Conservation (phyloP, 2,797 vertebrate genomes). For the Microctenopoma stevenorrisi region DNA sequence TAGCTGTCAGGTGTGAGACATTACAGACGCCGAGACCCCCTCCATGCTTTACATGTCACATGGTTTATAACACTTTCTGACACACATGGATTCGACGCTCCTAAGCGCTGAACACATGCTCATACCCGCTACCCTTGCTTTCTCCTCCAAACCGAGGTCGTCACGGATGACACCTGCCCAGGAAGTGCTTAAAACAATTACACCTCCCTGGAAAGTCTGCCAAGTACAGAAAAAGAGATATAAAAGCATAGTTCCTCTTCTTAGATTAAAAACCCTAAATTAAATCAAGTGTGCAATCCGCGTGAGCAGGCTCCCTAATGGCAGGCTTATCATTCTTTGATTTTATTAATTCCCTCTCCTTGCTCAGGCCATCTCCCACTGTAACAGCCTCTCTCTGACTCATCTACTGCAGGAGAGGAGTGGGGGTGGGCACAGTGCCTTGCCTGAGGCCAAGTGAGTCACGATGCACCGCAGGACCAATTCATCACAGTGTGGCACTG, state of each 20-base stretch:
- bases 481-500: slow-evolving; percentile 70
- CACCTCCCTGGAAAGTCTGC: slow-evolving; percentile 59
- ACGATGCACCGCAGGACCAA: slow-evolving; percentile 73
- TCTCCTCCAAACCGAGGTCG: slow-evolving; percentile 47
- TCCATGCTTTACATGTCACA: slow-evolving; percentile 28
- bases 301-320: slow-evolving; percentile 59
- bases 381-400: slow-evolving; percentile 79
- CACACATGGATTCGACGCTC: slow-evolving; percentile 18
- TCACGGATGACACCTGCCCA: slow-evolving; percentile 72
- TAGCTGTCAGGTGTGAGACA: slow-evolving; percentile 66
- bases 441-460: slow-evolving; percentile 70
- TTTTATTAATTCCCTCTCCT: slow-evolving; percentile 72
- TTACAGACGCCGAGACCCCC: slow-evolving; percentile 38
- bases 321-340: slow-evolving; percentile 63
- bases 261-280: slow-evolving; percentile 79
- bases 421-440: slow-evolving; percentile 63
- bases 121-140: slow-evolving; percentile 41
- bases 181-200: slow-evolving; percentile 78
- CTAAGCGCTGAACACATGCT: slow-evolving; percentile 22
- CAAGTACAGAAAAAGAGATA: slow-evolving; percentile 64
- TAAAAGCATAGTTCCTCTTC: slow-evolving; percentile 62
- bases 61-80: slow-evolving; percentile 44
- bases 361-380: slow-evolving; percentile 62
- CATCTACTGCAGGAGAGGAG: slow-evolving; percentile 75
- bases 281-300: slow-evolving; percentile 75